Conservation (phyloP, 35 echinoderm and acorn worm species). For the Holothuria glaberrima region DNA sequence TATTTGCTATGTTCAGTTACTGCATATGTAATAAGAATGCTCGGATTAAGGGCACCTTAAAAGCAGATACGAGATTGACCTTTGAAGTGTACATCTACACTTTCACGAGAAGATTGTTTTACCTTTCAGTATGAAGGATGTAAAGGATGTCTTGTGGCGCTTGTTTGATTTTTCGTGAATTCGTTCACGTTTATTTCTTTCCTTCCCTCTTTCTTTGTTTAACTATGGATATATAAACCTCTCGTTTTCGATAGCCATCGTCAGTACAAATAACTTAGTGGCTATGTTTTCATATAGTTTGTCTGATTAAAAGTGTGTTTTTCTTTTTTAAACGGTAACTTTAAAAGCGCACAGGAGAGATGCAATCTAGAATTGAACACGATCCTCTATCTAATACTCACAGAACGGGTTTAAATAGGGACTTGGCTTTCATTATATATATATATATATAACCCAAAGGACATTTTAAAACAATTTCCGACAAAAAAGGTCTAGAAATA, state of each 20-base stretch:
- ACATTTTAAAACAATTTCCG: no score
- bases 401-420: no score
- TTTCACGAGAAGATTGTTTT: slow-evolving; percentile 3
- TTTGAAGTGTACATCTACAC: background rate
- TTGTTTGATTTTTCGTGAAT: background rate
- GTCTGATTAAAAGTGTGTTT: no score
- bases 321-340: no score
- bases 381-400: no score
- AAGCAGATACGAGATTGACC: slow-evolving; percentile 1
- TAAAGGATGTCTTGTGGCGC: slow-evolving; percentile 3
- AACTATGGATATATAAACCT: background rate
- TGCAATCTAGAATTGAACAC: no score
- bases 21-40: background rate
- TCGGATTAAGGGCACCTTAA: background rate
- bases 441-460: no score
- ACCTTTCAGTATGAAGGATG: slow-evolving; percentile 2
- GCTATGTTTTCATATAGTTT: background rate
- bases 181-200: background rate
- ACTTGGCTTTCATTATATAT: no score
- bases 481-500: no score
- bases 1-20: background rate
- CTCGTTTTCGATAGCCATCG: background rate
- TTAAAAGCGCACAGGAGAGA: no score
- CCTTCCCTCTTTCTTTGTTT: slow-evolving; percentile 1
- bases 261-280: background rate